Evolutionary conservation across 1,140 invertebrate species (phyloP).

Genomic region (Anoplolepis gracilipes): DNA sequence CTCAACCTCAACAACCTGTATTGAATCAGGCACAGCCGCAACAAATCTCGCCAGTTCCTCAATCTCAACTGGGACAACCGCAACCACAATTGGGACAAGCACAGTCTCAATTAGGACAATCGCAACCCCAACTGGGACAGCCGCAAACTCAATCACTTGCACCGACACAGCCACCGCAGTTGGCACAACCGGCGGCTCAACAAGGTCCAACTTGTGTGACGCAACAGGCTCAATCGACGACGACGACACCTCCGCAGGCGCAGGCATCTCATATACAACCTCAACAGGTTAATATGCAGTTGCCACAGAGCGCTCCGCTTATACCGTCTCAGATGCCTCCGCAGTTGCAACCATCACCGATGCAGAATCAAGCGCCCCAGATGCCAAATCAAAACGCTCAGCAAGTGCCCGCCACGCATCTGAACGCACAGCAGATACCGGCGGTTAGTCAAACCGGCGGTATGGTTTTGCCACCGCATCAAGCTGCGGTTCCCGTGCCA

Average conservation of each 20-base stretch:
- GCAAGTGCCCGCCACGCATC: constrained; percentile 54
- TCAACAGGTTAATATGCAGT: constrained; percentile 76
- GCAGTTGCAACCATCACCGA: constrained; percentile 78
- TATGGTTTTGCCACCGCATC: constrained; percentile 70
- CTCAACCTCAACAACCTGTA: constrained; percentile 36
- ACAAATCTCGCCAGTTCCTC: constrained; percentile 45
- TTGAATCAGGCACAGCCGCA: constrained; percentile 62
- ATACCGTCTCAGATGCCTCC: constrained; percentile 72
- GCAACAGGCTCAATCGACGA: constrained; percentile 67
- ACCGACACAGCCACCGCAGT: constrained; percentile 67
- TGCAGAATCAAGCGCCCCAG: constrained; percentile 76
- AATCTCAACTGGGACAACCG: constrained; percentile 63
- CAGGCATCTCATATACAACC: constrained; percentile 63
- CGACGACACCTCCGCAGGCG: constrained; percentile 42
- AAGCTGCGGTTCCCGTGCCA: constrained; percentile 69
- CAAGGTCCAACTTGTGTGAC: constrained; percentile 72
- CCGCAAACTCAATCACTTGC: constrained; percentile 65
- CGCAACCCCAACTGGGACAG: constrained; percentile 63
- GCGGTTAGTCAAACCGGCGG: constrained; percentile 73
- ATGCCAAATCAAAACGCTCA: constrained; percentile 65
- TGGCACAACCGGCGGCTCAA: constrained; percentile 70
- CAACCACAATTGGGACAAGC: constrained; percentile 65
- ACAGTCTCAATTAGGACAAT: constrained; percentile 68
- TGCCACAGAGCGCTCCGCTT: constrained; percentile 76
- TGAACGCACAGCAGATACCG: constrained; percentile 73